Evolutionary conservation across 2,113 vertebrate species (phyloP).

Genomic region (Gymnocephalus cernua): DNA sequence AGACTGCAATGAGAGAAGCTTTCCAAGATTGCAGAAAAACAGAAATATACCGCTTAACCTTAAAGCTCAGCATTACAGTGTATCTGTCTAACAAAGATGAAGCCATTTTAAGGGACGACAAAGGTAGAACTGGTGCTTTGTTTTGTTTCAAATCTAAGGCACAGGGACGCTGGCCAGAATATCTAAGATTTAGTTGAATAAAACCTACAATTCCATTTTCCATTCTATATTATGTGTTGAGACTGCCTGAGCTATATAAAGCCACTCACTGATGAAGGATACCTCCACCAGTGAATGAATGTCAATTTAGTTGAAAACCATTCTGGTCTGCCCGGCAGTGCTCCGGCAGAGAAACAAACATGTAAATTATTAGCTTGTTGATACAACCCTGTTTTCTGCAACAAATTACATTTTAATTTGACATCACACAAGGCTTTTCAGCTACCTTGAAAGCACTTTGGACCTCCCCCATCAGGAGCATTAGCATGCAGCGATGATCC

Average conservation of each 20-base stretch:
- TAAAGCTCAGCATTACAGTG: conserved; percentile 20
- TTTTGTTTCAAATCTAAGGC: neutral
- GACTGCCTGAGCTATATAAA: neutral
- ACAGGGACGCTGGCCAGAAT: neutral
- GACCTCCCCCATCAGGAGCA: conserved; percentile 33
- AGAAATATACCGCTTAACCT: neutral
- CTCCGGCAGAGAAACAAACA: neutral
- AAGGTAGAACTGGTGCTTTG: conserved; percentile 3
- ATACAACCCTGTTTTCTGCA: conserved; percentile 24
- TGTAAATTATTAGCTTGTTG: conserved; percentile 37
- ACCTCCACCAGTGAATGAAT: neutral
- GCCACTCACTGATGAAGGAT: conserved; percentile 10
- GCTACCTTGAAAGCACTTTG: conserved; percentile 40
- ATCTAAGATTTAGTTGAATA: conserved; percentile 21
- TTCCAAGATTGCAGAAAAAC: conserved; percentile 5
- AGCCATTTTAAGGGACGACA: conserved; percentile 26
- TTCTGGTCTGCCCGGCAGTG: neutral
- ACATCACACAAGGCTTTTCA: conserved; percentile 52
- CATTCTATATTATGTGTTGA: neutral
- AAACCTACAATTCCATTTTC: conserved; percentile 11
- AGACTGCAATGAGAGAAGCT: conserved; percentile 6
- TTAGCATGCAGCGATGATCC: conserved; percentile 54
- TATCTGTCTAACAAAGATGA: conserved; percentile 5
- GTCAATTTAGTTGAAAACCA: conserved; percentile 22
- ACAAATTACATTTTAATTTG: conserved; percentile 57